These are phyloP conservation scores for Tromatobia lineatoria DNA, from an alignment of 2,888 invertebrate genomes.

Conservation along the genomic window DNA sequence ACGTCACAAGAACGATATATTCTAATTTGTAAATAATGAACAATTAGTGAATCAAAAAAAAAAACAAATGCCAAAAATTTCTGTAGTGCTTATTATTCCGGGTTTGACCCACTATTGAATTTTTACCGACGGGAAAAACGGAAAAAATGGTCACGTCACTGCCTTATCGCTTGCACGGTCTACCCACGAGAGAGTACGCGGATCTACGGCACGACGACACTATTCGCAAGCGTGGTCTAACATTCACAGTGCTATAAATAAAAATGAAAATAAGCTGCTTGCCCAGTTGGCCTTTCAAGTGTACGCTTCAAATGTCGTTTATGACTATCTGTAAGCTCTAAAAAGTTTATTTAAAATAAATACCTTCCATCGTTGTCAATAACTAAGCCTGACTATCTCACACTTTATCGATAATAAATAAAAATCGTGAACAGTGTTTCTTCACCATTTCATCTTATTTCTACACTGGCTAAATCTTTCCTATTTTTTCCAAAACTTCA, in stretches of 20 bases:
- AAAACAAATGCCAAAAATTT: background rate
- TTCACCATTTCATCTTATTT: background rate
- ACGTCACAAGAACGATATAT: too few species aligned
- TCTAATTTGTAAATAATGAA: too few species aligned
- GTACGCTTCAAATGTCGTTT: conserved; percentile 2
- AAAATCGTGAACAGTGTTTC: background rate
- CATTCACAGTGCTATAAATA: conserved; percentile 58
- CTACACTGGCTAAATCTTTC: background rate
- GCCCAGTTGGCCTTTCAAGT: conserved; percentile 50
- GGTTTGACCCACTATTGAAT: background rate
- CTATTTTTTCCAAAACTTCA: background rate
- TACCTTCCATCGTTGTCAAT: background rate
- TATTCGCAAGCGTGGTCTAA: conserved; percentile 44
- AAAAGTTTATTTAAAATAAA: conserved; percentile 5
- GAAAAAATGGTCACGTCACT: background rate
- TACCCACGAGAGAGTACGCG: conserved; percentile 27
- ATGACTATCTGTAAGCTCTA: background rate
- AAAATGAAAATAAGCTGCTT: conserved; percentile 64
- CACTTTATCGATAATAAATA: background rate
- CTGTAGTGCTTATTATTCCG: background rate
- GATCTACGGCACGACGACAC: conserved; percentile 27
- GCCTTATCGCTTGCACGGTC: conserved; percentile 20
- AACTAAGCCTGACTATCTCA: too few species aligned
- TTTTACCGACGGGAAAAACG: conserved; percentile 27
- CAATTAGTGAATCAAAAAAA: too few species aligned